Evolutionary conservation across 2,888 invertebrate species (phyloP).

Genomic region (Melitaea athalia): DNA sequence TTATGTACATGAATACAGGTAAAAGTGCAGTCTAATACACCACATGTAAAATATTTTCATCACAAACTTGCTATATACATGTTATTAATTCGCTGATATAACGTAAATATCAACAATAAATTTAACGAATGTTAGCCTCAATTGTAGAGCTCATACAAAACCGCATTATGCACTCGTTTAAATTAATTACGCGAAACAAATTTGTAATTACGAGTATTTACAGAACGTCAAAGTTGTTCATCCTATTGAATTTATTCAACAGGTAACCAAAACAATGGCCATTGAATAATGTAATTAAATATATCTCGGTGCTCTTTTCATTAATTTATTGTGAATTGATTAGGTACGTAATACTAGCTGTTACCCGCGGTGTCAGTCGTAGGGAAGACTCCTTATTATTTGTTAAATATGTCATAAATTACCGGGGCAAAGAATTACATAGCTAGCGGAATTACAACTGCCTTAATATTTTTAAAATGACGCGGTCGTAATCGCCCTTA

Average conservation of each 20-base stretch:
- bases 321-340: background rate
- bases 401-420: no score
- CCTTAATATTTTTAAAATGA: no score
- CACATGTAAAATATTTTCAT: background rate
- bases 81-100: background rate
- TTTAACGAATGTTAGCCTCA: background rate
- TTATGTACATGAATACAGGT: no score
- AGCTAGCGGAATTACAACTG: no score
- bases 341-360: no score
- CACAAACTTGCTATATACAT: background rate
- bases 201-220: constrained; percentile 7
- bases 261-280: constrained; percentile 4
- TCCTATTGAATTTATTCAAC: constrained; percentile 11
- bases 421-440: no score
- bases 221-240: constrained; percentile 3
- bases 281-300: background rate
- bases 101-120: background rate
- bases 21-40: no score
- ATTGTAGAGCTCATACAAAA: constrained; percentile 1
- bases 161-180: constrained; percentile 9
- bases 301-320: background rate
- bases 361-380: no score
- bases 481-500: no score
- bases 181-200: constrained; percentile 11
- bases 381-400: no score